Conservation (phyloP, 2,113 vertebrate species). For the Syngnathus scovelli region DNA sequence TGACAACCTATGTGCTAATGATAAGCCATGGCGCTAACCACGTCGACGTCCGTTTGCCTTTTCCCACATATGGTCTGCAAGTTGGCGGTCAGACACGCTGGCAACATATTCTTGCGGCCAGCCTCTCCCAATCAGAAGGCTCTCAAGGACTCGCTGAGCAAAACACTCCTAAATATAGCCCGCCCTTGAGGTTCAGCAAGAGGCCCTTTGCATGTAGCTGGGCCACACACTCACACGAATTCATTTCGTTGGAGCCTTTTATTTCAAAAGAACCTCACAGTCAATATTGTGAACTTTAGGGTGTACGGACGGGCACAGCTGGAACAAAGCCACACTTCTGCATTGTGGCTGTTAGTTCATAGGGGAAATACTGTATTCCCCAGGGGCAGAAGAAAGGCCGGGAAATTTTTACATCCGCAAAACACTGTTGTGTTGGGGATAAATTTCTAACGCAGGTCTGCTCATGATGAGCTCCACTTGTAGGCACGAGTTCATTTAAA, state of each 20-base stretch:
- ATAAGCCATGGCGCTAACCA: constrained; percentile 53
- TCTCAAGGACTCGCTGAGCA: constrained; percentile 37
- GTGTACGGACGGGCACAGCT: not conserved
- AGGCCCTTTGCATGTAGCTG: constrained; percentile 44
- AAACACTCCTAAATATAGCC: constrained; percentile 59
- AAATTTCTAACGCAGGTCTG: not conserved
- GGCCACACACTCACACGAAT: constrained; percentile 33
- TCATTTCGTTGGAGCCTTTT: constrained; percentile 7
- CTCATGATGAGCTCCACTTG: not conserved
- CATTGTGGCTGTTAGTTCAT: not conserved
- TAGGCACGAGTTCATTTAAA: constrained; percentile 61
- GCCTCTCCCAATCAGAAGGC: constrained; percentile 58
- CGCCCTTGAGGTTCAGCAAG: constrained; percentile 38
- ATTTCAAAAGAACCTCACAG: constrained; percentile 14
- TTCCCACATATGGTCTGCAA: constrained; percentile 58
- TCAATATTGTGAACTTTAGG: constrained; percentile 21
- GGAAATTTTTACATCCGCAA: constrained; percentile 23
- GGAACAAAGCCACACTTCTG: not conserved
- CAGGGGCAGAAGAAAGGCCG: not conserved
- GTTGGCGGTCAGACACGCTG: constrained; percentile 59
- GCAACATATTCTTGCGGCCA: constrained; percentile 58
- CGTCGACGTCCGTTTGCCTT: constrained; percentile 49
- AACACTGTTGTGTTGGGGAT: constrained; percentile 3
- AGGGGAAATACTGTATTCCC: constrained; percentile 19
- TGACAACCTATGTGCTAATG: constrained; percentile 35